A percentile compares a stretch with the other conserved stretches of the same genome.
phyloP scores from a whole-genome alignment of 2,888 invertebrate species.

The Drosophila mimica region DNA sequence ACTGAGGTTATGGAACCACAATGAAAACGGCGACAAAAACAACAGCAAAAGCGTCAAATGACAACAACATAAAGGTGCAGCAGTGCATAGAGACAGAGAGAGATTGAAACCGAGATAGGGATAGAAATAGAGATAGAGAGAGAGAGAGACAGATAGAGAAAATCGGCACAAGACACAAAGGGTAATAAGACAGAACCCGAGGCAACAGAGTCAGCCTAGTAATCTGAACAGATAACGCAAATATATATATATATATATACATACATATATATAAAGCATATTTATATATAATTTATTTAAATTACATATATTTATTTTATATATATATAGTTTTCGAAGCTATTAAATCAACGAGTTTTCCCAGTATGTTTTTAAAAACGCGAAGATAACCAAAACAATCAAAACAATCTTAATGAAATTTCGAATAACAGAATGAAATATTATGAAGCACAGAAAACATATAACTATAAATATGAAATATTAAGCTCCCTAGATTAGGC shows the following conservation, averaged over 20 bases:
- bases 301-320: neutral
- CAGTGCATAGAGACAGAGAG: slow-evolving; percentile 12
- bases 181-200: neutral
- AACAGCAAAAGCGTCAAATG: slow-evolving; percentile 20
- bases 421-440: neutral
- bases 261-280: neutral
- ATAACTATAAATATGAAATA: too few relatives aligned
- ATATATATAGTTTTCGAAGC: slow-evolving; percentile 9
- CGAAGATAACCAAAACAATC: too few relatives aligned
- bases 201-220: neutral
- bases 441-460: neutral
- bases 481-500: too few relatives aligned
- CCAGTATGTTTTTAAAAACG: neutral
- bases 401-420: neutral
- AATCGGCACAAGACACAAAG: neutral
- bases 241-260: neutral
- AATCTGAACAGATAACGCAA: neutral
- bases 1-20: slow-evolving; percentile 23
- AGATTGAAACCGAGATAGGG: neutral
- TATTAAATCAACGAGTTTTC: slow-evolving; percentile 39
- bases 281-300: neutral
- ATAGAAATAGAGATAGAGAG: slow-evolving; percentile 16
- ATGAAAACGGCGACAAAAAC: slow-evolving; percentile 29
- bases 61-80: slow-evolving; percentile 46
- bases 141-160: slow-evolving; percentile 7